A percentile compares a stretch with the other conserved stretches of the same genome.
Conservation (phyloP, 23 tunicate species). For the Halocynthia roretzi region DNA sequence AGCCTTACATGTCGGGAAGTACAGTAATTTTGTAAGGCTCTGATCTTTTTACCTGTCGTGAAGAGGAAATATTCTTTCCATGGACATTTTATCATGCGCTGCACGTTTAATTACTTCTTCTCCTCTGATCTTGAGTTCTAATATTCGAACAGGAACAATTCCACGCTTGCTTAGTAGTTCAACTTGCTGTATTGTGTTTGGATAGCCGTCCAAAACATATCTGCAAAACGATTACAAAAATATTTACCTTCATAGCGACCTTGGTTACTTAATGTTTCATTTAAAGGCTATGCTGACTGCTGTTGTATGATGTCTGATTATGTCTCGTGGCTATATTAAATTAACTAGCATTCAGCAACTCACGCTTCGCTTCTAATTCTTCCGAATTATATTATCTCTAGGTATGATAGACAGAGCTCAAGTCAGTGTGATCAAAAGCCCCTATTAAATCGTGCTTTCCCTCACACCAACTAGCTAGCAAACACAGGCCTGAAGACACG, state of each 20-base stretch:
- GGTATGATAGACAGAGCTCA: no score
- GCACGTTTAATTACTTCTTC: constrained; percentile 50
- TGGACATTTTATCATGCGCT: constrained; percentile 9
- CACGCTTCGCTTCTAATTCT: no score
- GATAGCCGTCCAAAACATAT: constrained; percentile 82
- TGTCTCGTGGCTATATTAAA: neutral
- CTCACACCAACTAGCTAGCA: no score
- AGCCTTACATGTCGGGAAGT: no score
- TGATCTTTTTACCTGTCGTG: constrained; percentile 52
- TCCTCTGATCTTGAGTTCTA: constrained; percentile 50
- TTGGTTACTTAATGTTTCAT: neutral
- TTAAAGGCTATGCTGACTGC: neutral
- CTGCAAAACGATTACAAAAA: constrained; percentile 22
- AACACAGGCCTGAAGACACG: no score
- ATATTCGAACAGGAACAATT: constrained; percentile 64
- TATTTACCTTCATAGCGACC: neutral
- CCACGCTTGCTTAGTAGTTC: constrained; percentile 41
- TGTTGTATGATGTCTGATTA: neutral
- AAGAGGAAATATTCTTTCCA: constrained; percentile 11
- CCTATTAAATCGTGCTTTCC: no score
- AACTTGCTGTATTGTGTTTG: constrained; percentile 55
- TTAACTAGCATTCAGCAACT: neutral
- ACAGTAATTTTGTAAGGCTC: no score
- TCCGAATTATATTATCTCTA: no score
- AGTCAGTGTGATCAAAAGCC: no score